Conservation (phyloP, 2,888 invertebrate genomes). For the Dascillus cervinus region DNA sequence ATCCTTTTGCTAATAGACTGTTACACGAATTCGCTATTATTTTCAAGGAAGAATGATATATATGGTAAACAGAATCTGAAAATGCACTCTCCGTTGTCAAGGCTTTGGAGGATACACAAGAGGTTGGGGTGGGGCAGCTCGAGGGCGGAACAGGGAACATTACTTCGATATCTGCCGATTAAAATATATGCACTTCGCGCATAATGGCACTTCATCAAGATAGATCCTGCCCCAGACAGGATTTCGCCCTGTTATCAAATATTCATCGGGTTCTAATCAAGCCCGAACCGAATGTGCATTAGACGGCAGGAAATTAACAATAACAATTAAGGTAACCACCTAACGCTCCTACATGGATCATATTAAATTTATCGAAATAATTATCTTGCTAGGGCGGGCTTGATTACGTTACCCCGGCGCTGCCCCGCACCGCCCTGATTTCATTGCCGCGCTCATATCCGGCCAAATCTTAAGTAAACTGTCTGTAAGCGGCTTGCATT, state of each 20-base stretch:
- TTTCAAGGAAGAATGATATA: slow-evolving; percentile 46
- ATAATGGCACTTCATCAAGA: slow-evolving; percentile 25
- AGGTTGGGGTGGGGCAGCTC: slow-evolving; percentile 15
- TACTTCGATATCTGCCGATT: slow-evolving; percentile 31
- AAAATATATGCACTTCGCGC: slow-evolving; percentile 26
- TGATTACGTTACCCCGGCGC: slow-evolving; percentile 31
- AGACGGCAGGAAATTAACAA: slow-evolving; percentile 38
- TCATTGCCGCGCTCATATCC: slow-evolving; percentile 33
- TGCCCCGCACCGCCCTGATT: slow-evolving; percentile 18
- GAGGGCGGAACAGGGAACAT: slow-evolving; percentile 31
- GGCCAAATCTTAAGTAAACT: slow-evolving; percentile 41
- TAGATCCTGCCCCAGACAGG: slow-evolving; percentile 14
- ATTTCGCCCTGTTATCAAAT: slow-evolving; percentile 27
- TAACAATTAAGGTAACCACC: slow-evolving; percentile 39
- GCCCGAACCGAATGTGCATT: slow-evolving; percentile 23
- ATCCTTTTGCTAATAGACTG: slow-evolving; percentile 50
- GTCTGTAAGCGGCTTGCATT: slow-evolving; percentile 43
- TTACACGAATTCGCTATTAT: slow-evolving; percentile 50
- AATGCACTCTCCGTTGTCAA: slow-evolving; percentile 38
- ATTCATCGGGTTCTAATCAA: slow-evolving; percentile 29
- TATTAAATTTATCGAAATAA: slow-evolving; percentile 43
- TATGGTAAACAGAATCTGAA: slow-evolving; percentile 45
- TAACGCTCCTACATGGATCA: slow-evolving; percentile 37
- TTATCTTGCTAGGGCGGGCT: slow-evolving; percentile 35
- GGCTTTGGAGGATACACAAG: slow-evolving; percentile 24